Evolutionary conservation across 2,797 vertebrate genomes (phyloP), one percentile per base, ranked within the genome.

Genomic region (Chelidonichthys spinosus): DNA sequence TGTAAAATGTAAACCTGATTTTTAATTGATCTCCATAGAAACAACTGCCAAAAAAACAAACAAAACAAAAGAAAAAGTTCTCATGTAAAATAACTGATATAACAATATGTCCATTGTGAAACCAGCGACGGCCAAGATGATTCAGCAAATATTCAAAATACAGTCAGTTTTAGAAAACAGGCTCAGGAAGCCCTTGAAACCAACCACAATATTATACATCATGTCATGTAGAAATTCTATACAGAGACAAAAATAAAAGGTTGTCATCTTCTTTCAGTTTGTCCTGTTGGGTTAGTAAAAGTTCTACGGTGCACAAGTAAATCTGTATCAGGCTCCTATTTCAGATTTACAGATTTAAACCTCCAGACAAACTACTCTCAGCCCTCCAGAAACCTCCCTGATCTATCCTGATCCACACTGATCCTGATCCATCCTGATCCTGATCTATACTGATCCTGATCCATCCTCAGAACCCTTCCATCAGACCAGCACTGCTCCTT

Each of bases 91-190:
- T 56, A 67, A 70, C 15, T 36, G 2, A 18, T 58, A 18, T 58
- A 64, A 81, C 55, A 60, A 75, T 71, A 54, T 78, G 73, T 63
- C 47, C 63, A 77, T n/a, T 44, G 68, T 59, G 39, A 83, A 65
- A 72, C 37, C 60, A 58, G 63, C 59, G 78, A 64, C 78, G 73
- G 52, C 75, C 54, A 77, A 76, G 52, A 62, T 62, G 44, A 67
- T 8, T 32, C 58, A 92, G 87, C 90, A 94, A 90, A 94, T 93
- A 70, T 74, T 73, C 90, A 96, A 95, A 95, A 95, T 93, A 95
- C 94, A 96, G 90, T 58, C 43, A 84, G 91, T 94, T 81, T 73
- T 43, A 95, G 93, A 96, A 96, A 96, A 97, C 14, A 94, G 54
- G 94, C 93, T 92, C 3, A 93, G 95, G 96, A 96, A 94, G 93